phyloP scores from a whole-genome alignment of 2,113 vertebrate species.

The Hypomesus transpacificus region DNA sequence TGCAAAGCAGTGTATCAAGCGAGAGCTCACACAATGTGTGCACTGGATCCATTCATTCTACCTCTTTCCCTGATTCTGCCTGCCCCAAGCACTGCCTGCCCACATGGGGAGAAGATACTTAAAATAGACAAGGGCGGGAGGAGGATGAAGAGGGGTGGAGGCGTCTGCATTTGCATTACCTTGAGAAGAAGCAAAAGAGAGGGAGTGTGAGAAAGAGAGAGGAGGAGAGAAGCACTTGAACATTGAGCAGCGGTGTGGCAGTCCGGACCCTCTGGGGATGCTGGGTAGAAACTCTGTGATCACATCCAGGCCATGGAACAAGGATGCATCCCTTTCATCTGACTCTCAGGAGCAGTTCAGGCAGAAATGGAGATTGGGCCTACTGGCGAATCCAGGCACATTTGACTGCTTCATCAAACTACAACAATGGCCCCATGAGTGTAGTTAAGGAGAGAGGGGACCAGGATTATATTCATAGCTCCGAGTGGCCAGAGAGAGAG shows the following conservation, averaged over 20 bases:
- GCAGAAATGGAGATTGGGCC: constrained; percentile 36
- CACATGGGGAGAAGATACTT: constrained; percentile 52
- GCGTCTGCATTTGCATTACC: constrained; percentile 54
- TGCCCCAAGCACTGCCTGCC: constrained; percentile 42
- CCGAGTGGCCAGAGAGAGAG: neutral
- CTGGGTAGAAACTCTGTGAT: constrained; percentile 47
- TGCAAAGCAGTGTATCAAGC: constrained; percentile 11
- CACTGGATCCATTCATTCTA: constrained; percentile 51
- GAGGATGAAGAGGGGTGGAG: neutral
- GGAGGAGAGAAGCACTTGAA: constrained; percentile 35
- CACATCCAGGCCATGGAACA: constrained; percentile 58
- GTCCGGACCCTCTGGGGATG: constrained; percentile 16
- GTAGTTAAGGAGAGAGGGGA: constrained; percentile 2
- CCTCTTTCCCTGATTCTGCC: constrained; percentile 45
- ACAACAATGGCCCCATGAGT: constrained; percentile 34
- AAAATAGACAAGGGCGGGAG: constrained; percentile 53
- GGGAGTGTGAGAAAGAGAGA: constrained; percentile 36
- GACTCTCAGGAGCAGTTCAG: constrained; percentile 39
- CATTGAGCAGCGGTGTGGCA: constrained; percentile 7
- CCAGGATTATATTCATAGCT: constrained; percentile 20
- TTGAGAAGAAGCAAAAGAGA: constrained; percentile 53
- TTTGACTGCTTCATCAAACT: constrained; percentile 54
- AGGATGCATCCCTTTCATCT: constrained; percentile 57
- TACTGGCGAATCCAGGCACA: constrained; percentile 39
- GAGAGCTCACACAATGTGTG: constrained; percentile 27